Percentiles rank a stretch among this genome's conserved stretches.
These are phyloP conservation scores for Mormoops blainvillei DNA, from an alignment of 2,113 vertebrate genomes.

Conservation along the genomic window DNA sequence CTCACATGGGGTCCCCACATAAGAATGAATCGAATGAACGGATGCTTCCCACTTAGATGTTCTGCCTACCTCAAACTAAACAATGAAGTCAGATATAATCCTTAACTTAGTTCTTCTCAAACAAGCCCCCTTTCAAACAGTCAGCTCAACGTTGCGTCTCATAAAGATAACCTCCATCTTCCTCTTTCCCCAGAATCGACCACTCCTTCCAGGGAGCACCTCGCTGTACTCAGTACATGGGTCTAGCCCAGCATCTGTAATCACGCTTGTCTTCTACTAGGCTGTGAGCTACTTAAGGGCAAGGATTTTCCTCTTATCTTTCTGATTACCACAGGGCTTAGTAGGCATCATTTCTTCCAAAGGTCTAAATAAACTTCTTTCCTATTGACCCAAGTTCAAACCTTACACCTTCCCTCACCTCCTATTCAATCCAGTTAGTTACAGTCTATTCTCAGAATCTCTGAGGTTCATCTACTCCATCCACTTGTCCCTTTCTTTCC, in stretches of 20 bases:
- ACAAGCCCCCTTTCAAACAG: neutral
- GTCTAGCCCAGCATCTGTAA: neutral
- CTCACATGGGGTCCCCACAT: neutral
- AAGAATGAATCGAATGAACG: neutral
- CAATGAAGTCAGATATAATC: neutral
- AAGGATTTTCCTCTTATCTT: neutral
- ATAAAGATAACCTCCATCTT: neutral
- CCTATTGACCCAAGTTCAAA: neutral
- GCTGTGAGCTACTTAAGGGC: neutral
- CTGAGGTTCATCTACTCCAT: neutral
- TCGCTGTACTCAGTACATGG: neutral
- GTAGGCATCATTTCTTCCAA: neutral
- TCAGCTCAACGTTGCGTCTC: neutral
- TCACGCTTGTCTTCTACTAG: neutral
- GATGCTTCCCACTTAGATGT: neutral
- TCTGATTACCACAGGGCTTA: neutral
- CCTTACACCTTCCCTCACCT: neutral
- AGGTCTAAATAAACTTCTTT: neutral
- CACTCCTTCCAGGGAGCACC: neutral
- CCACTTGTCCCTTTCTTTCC: neutral
- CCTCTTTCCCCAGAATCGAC: neutral
- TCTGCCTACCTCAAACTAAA: neutral
- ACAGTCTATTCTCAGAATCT: neutral
- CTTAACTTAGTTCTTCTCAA: neutral
- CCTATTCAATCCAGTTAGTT: neutral